A percentile compares a stretch with the other conserved stretches of the same genome.
Conservation (phyloP, 2,113 vertebrate genomes). For the Paradoxurus hermaphroditus region DNA sequence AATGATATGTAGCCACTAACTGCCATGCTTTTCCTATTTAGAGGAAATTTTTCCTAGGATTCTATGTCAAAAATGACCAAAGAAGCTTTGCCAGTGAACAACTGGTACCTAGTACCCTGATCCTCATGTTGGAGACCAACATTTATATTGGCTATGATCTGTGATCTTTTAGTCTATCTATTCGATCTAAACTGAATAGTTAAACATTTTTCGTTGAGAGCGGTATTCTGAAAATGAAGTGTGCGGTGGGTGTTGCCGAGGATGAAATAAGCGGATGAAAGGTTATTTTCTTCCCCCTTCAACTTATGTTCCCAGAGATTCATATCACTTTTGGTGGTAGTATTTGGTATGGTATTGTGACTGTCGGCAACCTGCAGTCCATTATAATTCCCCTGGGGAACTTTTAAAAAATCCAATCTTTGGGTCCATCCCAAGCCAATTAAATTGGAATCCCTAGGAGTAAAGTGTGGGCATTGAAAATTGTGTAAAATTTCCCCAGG, state of each 20-base stretch:
- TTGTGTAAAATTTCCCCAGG: background rate
- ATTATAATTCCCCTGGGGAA: background rate
- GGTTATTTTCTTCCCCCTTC: background rate
- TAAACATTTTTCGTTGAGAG: background rate
- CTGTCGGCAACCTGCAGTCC: background rate
- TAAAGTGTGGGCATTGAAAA: background rate
- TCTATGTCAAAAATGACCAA: background rate
- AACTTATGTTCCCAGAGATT: background rate
- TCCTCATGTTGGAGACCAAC: background rate
- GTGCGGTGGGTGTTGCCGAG: background rate
- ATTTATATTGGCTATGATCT: background rate
- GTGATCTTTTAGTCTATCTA: background rate
- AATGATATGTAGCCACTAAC: background rate
- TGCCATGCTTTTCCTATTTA: background rate
- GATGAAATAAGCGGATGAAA: background rate
- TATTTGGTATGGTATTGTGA: background rate
- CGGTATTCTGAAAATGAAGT: background rate
- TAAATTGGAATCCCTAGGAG: background rate
- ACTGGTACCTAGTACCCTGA: background rate
- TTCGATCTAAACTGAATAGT: background rate
- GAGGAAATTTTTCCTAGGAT: background rate
- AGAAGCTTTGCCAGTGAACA: background rate
- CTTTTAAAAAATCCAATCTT: background rate
- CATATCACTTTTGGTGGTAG: background rate
- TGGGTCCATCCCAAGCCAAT: background rate